Percentiles rank a stretch among this genome's conserved stretches.
phyloP scores from a whole-genome alignment of 2,888 invertebrate genomes.

The Conops quadrifasciatus region DNA sequence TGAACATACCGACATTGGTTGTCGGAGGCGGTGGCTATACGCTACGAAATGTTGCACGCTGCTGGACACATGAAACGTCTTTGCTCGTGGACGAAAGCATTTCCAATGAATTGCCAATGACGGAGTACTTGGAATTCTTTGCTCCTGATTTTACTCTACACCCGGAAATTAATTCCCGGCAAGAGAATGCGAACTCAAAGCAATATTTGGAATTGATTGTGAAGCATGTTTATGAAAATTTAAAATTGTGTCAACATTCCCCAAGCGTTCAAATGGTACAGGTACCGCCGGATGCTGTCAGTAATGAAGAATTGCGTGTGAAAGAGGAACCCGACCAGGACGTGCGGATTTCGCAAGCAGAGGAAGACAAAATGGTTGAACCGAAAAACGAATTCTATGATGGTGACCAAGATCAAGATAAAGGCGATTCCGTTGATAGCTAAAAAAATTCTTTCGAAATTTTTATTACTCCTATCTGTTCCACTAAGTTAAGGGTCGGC shows the following conservation, averaged over 20 bases:
- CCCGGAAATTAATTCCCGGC: conserved; percentile 86
- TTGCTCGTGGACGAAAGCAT: conserved; percentile 91
- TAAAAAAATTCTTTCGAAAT: conserved; percentile 38
- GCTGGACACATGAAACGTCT: conserved; percentile 99
- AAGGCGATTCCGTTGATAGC: conserved; percentile 67
- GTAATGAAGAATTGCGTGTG: conserved; percentile 70
- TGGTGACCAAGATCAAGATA: conserved; percentile 90
- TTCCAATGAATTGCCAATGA: conserved; percentile 93
- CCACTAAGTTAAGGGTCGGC: too few species aligned
- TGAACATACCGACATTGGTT: conserved; percentile 91
- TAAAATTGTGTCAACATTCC: conserved; percentile 91
- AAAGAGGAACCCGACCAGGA: conserved; percentile 87
- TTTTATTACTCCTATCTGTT: too few species aligned
- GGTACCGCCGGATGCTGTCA: conserved; percentile 83
- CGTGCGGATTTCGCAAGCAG: conserved; percentile 77
- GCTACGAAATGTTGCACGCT: conserved; percentile 93
- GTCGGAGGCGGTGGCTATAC: conserved; percentile 90
- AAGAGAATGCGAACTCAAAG: conserved; percentile 94
- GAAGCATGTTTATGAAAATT: conserved; percentile 88
- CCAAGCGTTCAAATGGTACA: conserved; percentile 98
- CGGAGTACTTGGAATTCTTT: conserved; percentile 96
- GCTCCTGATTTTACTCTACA: conserved; percentile 96
- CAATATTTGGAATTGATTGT: conserved; percentile 94
- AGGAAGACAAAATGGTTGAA: conserved; percentile 84
- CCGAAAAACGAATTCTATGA: conserved; percentile 89